Evolutionary conservation across 2,797 vertebrate species (phyloP).

Genomic region (Sebastes matsubarae): DNA sequence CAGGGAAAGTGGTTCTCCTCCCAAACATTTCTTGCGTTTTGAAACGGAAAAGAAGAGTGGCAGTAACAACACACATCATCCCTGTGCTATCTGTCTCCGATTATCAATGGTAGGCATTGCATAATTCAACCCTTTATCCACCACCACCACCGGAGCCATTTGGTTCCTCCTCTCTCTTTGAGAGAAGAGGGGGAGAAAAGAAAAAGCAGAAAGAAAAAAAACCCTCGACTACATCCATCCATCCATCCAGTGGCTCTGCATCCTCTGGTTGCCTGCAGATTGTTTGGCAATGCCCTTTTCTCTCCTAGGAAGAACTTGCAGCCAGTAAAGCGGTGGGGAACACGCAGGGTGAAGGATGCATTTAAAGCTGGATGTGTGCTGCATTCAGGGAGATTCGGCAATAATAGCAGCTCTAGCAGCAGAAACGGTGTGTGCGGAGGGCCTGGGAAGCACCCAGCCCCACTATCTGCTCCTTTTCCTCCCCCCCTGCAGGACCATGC

Average conservation of each 20-base stretch:
- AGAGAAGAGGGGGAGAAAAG: slow-evolving; percentile 67
- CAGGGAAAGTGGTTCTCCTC: slow-evolving; percentile 67
- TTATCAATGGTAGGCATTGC: slow-evolving; percentile 80
- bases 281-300: slow-evolving; percentile 80
- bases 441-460: slow-evolving; percentile 81
- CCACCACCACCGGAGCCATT: slow-evolving; percentile 59
- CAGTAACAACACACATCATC: slow-evolving; percentile 45
- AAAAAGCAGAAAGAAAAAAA: slow-evolving; percentile 21
- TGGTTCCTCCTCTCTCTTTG: slow-evolving; percentile 70
- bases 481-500: slow-evolving; percentile 84
- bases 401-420: slow-evolving; percentile 67
- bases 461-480: slow-evolving; percentile 82
- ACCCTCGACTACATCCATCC: slow-evolving; percentile 24
- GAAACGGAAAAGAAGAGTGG: slow-evolving; percentile 73
- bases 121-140: slow-evolving; percentile 73
- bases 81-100: slow-evolving; percentile 56
- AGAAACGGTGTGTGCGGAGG: slow-evolving; percentile 73
- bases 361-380: slow-evolving; percentile 80
- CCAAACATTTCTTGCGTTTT: slow-evolving; percentile 70
- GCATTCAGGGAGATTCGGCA: slow-evolving; percentile 82
- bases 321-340: slow-evolving; percentile 68
- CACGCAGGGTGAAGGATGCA: slow-evolving; percentile 77
- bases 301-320: slow-evolving; percentile 74
- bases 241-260: slow-evolving; percentile 55
- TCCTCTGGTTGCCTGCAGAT: slow-evolving; percentile 60